These are phyloP conservation scores for Catocala fraxini DNA, from an alignment of 2,888 invertebrate species.

Conservation along the genomic window DNA sequence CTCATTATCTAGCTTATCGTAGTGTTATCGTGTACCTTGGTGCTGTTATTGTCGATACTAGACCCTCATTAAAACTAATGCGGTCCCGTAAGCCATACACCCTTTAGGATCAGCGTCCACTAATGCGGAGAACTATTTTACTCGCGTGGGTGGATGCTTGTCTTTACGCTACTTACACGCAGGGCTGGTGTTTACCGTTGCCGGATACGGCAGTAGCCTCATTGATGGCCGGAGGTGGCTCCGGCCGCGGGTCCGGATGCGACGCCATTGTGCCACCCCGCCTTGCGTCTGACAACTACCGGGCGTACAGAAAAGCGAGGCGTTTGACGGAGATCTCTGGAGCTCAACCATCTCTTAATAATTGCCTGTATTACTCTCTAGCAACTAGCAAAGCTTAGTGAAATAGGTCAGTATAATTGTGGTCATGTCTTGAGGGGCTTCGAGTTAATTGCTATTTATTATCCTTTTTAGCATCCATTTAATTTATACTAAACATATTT, in stretches of 20 bases:
- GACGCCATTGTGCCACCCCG: constrained; percentile 41
- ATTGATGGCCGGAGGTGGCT: constrained; percentile 55
- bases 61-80: constrained; percentile 17
- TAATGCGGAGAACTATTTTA: not conserved
- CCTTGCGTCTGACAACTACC: constrained; percentile 47
- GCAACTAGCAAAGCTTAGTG: constrained; percentile 10
- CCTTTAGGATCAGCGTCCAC: not conserved
- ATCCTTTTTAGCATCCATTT: not conserved
- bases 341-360: constrained; percentile 11
- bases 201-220: constrained; percentile 46
- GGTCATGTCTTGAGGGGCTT: constrained; percentile 2
- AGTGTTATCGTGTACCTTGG: constrained; percentile 8
- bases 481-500: too few species aligned
- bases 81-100: constrained; percentile 11
- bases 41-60: constrained; percentile 10
- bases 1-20: constrained; percentile 7
- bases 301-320: constrained; percentile 38
- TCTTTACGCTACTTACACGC: constrained; percentile 12
- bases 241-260: constrained; percentile 44
- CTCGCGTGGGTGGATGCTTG: not conserved
- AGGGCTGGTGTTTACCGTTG: constrained; percentile 41
- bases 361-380: constrained; percentile 12
- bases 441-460: constrained; percentile 12
- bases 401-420: constrained; percentile 17
- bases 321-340: constrained; percentile 33